Conservation (phyloP, 2,797 vertebrate species). For the Schizopygopsis malacanthus region DNA sequence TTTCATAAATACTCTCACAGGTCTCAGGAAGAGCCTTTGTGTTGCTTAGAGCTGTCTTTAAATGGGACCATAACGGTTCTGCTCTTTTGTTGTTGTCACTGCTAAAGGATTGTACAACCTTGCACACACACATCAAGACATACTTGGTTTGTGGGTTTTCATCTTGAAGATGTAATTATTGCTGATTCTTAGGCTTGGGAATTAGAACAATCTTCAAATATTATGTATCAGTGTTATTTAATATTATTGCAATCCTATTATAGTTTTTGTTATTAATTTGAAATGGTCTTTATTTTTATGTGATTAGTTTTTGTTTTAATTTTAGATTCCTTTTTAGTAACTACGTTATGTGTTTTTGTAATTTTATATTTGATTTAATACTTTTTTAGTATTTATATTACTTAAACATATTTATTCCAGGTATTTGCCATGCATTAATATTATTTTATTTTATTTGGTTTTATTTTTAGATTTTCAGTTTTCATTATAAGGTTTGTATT, state of each 20-base stretch:
- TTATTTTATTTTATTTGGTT: neutral
- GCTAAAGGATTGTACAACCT: neutral
- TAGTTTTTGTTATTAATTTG: neutral
- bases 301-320: neutral
- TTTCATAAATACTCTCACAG: conserved; percentile 5
- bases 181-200: neutral
- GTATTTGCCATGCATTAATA: neutral
- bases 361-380: neutral
- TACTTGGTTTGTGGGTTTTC: neutral
- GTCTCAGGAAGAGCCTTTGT: neutral
- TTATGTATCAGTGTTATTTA: neutral
- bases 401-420: neutral
- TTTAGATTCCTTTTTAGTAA: neutral
- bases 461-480: neutral
- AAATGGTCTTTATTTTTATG: neutral
- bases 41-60: neutral
- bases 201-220: neutral
- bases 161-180: neutral
- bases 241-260: too few relatives aligned
- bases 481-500: neutral
- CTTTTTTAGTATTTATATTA: neutral
- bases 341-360: neutral
- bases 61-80: neutral
- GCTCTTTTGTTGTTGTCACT: neutral
- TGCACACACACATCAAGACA: neutral